These are phyloP conservation scores for Fistularia commersonii DNA, from an alignment of 2,797 vertebrate genomes.

Conservation along the genomic window DNA sequence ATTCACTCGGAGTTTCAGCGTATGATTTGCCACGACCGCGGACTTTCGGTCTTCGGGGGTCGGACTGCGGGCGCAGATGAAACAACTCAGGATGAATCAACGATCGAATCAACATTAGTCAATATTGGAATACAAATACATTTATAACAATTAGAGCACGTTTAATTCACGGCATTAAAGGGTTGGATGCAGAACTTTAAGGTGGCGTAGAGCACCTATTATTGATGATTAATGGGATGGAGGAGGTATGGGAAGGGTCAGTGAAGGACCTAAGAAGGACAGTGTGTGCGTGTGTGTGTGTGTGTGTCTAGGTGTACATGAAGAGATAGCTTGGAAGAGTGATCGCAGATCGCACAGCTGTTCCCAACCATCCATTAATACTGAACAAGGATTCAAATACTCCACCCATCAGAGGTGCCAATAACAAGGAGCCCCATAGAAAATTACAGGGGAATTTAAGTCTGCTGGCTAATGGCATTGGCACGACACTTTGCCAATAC, in stretches of 20 bases:
- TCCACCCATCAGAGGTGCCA: slow-evolving; percentile 71
- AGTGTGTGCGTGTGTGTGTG: slow-evolving; percentile 3
- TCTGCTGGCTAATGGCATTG: slow-evolving; percentile 66
- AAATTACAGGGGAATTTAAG: slow-evolving; percentile 76
- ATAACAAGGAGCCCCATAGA: slow-evolving; percentile 68
- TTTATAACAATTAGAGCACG: too few relatives aligned
- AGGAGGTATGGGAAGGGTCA: slow-evolving; percentile 4
- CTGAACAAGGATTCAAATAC: slow-evolving; percentile 70
- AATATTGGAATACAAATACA: too few relatives aligned
- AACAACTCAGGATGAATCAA: too few relatives aligned
- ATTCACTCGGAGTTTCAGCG: too few relatives aligned
- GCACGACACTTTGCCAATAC: slow-evolving; percentile 66
- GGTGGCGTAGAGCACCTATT: too few relatives aligned
- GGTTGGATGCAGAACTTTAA: too few relatives aligned
- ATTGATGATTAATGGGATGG: not conserved
- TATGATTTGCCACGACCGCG: too few relatives aligned
- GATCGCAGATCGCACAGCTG: slow-evolving; percentile 44
- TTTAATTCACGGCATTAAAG: too few relatives aligned
- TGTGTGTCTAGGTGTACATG: not conserved
- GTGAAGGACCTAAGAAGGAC: too few relatives aligned
- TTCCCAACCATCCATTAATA: slow-evolving; percentile 63
- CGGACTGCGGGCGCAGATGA: too few relatives aligned
- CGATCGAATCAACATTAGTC: too few relatives aligned
- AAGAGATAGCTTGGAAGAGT: slow-evolving; percentile 25
- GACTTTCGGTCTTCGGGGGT: too few relatives aligned